Percentiles rank a stretch among this genome's conserved stretches.
These are phyloP conservation scores for Pocota personata DNA, from an alignment of 2,888 invertebrate genomes.

Conservation along the genomic window DNA sequence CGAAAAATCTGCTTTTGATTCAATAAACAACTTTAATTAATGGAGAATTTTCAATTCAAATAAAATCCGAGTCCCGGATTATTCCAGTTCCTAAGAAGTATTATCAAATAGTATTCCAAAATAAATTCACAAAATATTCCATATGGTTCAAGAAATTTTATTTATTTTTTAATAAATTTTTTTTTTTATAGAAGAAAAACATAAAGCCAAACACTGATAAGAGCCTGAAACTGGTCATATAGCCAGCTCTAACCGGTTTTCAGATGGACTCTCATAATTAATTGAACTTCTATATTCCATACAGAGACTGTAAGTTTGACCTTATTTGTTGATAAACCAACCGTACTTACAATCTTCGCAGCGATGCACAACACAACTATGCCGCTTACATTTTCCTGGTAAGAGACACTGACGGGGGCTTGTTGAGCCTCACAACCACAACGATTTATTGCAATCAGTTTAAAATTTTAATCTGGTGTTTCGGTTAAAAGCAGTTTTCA, in stretches of 20 bases:
- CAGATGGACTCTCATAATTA: slow-evolving; percentile 65
- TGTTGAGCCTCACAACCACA: slow-evolving; percentile 9
- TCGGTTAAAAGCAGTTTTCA: slow-evolving; percentile 49
- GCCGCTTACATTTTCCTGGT: not conserved
- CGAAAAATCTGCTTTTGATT: not conserved
- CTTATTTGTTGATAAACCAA: slow-evolving; percentile 59
- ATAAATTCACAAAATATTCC: slow-evolving; percentile 21
- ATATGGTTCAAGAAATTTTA: slow-evolving; percentile 25
- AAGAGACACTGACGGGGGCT: not conserved
- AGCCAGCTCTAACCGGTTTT: slow-evolving; percentile 31
- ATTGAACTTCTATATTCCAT: slow-evolving; percentile 45
- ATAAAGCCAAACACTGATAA: slow-evolving; percentile 42
- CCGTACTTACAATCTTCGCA: not conserved
- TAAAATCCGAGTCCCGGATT: not conserved
- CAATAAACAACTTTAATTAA: slow-evolving; percentile 7
- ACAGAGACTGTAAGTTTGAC: slow-evolving; percentile 55
- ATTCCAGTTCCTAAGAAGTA: slow-evolving; percentile 11
- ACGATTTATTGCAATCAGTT: slow-evolving; percentile 12
- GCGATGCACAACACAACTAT: slow-evolving; percentile 1
- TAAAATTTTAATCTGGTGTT: not conserved
- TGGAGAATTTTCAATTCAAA: not conserved
- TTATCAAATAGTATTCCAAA: not conserved
- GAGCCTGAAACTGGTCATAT: slow-evolving; percentile 32
- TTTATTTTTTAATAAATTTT: slow-evolving; percentile 23
- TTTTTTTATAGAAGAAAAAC: slow-evolving; percentile 17